Conservation (phyloP, 1,140 invertebrate genomes). For the Trypoxylus dichotomus region DNA sequence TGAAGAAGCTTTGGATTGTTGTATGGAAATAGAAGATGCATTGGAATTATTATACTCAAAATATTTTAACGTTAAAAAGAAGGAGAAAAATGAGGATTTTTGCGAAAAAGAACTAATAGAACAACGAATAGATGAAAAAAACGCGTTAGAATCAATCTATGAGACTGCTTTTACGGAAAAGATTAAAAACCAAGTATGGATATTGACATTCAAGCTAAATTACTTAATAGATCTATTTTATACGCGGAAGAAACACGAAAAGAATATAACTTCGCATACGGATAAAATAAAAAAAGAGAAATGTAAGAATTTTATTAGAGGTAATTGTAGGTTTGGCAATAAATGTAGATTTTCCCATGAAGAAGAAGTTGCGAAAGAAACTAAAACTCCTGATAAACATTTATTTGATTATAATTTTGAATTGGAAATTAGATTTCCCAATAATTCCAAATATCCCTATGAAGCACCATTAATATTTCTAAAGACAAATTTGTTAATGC, state of each 20-base stretch:
- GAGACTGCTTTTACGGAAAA: slow-evolving; percentile 67
- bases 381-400: slow-evolving; percentile 44
- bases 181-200: slow-evolving; percentile 67
- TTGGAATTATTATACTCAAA: slow-evolving; percentile 68
- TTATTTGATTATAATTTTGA: slow-evolving; percentile 57
- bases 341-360: slow-evolving; percentile 76
- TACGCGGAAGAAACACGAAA: slow-evolving; percentile 53
- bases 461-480: slow-evolving; percentile 70
- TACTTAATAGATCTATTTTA: slow-evolving; percentile 66
- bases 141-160: slow-evolving; percentile 74
- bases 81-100: slow-evolving; percentile 50
- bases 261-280: slow-evolving; percentile 34
- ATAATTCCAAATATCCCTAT: slow-evolving; percentile 69
- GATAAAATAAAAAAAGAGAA: slow-evolving; percentile 62
- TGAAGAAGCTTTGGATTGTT: slow-evolving; percentile 67
- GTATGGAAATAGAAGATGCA: slow-evolving; percentile 66
- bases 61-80: slow-evolving; percentile 61
- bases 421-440: slow-evolving; percentile 73
- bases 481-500: slow-evolving; percentile 62
- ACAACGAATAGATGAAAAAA: slow-evolving; percentile 69
- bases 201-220: slow-evolving; percentile 65
- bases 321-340: slow-evolving; percentile 69
- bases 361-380: slow-evolving; percentile 52
- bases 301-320: slow-evolving; percentile 69
- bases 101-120: slow-evolving; percentile 60